Evolutionary conservation across 2,797 vertebrate genomes (phyloP).

Genomic region (Notoglanidium macrostoma): DNA sequence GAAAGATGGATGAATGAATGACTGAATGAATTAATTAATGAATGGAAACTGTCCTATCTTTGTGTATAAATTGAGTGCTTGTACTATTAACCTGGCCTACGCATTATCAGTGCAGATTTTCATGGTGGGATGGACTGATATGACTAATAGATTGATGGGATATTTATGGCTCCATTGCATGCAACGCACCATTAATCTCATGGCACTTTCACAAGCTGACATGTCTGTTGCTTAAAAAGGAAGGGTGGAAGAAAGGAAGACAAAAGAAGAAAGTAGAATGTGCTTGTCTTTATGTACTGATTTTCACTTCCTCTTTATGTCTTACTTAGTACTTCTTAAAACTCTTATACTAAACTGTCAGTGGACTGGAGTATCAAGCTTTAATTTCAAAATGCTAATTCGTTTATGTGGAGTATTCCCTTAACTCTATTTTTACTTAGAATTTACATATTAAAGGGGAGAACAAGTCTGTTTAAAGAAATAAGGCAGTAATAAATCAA

Average conservation of each 20-base stretch:
- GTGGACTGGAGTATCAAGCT: not conserved
- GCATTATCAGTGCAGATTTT: not conserved
- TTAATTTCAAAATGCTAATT: not conserved
- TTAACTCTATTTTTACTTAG: not conserved
- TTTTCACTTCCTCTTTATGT: constrained; percentile 15
- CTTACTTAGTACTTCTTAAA: not conserved
- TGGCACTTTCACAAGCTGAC: not conserved
- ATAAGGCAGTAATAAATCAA: not conserved
- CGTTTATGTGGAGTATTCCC: not conserved
- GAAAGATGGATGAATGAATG: not conserved
- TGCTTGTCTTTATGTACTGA: not conserved
- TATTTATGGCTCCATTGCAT: constrained; percentile 22
- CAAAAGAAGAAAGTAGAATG: not conserved
- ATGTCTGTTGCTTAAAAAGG: constrained; percentile 1
- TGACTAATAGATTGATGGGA: constrained; percentile 32
- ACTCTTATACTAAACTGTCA: not conserved
- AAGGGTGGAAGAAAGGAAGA: constrained; percentile 2
- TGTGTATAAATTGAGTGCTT: not conserved
- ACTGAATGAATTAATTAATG: not conserved
- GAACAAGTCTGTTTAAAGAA: not conserved
- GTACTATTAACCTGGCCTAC: not conserved
- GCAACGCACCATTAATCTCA: constrained; percentile 26
- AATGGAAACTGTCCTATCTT: not conserved
- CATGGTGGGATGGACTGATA: constrained; percentile 10
- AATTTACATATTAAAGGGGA: not conserved